Base-by-base conservation (phyloP, 2,888 invertebrate species). In the Endotricha flammealis region DNA sequence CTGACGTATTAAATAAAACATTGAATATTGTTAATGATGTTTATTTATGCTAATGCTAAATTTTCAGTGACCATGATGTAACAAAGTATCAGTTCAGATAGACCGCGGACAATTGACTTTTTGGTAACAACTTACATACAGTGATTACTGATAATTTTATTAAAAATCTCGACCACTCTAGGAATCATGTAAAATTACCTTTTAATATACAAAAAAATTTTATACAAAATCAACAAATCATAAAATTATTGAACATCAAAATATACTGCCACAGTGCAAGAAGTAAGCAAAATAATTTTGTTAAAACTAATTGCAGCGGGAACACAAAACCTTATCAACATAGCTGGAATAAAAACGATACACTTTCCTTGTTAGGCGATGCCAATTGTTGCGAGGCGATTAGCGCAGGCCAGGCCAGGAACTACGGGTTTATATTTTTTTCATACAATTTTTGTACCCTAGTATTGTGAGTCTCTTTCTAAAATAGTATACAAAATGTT, bases 1-100 rank as follows among this genome's bases (percentile, higher is more conserved):
- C n/a, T n/a, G n/a, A n/a, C n/a, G n/a, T n/a, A n/a, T n/a, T 16
- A 53, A 64, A 58, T 58, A 44, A 63, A 60, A 63, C 43, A 42
- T 31, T 32, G 40, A 36, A 39, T 59, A 62, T 64, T 73, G 71
- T 80, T 80, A 79, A 73, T 75, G 64, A 69, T 75, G 68, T 82
- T 81, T 83, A 81, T 71, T 73, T 78, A 67, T 64, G 69, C 68
- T 78, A 76, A 78, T 70, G 57, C 74, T 79, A 77, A 48, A 65
- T 65, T 75, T 76, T 71, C 65, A 74, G 69, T 70, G 72, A 76
- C 76, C 75, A 73, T 75, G 74, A 70, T 65, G 59, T 59, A 64
- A 67, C 61, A 62, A 62, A 66, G 58, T 59, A 64, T 55, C 57
- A 60, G 57, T 69, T 68, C 52, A 50, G 48, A 49, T 43, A 58